Evolutionary conservation across 2,113 vertebrate species (phyloP).

Genomic region (Bombycilla garrulus): DNA sequence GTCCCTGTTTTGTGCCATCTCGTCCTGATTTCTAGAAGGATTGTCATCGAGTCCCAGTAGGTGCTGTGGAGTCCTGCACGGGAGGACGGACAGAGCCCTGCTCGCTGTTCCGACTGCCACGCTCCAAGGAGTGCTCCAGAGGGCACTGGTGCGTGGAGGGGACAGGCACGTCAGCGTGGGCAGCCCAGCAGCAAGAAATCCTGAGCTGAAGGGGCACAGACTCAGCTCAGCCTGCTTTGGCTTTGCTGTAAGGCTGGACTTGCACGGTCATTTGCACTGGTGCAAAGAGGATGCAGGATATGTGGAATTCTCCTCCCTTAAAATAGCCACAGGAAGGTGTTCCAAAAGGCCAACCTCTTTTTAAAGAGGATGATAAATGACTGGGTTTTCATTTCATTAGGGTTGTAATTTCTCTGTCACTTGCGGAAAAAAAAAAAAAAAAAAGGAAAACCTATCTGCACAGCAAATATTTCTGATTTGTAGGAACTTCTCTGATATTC

Average conservation of each 20-base stretch:
- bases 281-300: background rate
- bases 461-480: background rate
- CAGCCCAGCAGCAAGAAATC: background rate
- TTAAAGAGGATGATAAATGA: background rate
- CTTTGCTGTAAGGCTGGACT: background rate
- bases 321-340: background rate
- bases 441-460: background rate
- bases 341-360: background rate
- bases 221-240: background rate
- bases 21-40: background rate
- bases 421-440: background rate
- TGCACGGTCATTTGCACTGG: background rate
- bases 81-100: background rate
- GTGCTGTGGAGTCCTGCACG: background rate
- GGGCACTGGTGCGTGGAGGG: background rate
- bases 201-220: background rate
- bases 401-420: background rate
- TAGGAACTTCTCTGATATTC: background rate
- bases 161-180: background rate
- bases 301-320: background rate
- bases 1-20: constrained; percentile 30
- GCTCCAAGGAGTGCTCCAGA: background rate
- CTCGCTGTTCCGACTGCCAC: background rate
- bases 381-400: background rate
- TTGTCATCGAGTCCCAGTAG: background rate